Conservation (phyloP, 1,140 invertebrate species). For the Varroa destructor region DNA sequence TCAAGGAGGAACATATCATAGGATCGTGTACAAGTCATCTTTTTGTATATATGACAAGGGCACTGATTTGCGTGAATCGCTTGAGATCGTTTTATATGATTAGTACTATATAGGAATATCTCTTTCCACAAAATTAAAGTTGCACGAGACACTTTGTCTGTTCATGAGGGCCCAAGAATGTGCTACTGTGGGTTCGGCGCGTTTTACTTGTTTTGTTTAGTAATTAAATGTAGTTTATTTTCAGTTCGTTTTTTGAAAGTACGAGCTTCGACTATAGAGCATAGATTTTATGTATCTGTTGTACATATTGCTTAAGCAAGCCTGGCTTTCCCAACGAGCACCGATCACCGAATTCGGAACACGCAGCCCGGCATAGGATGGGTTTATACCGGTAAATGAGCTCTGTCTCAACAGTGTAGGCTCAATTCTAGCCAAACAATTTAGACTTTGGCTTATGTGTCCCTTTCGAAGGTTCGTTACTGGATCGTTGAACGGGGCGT, state of each 20-base stretch:
- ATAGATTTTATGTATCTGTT: neutral
- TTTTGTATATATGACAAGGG: too few species aligned
- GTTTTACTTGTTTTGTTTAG: neutral
- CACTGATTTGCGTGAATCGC: too few species aligned
- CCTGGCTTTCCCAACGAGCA: slow-evolving; percentile 16
- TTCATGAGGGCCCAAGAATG: too few species aligned
- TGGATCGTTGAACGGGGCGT: neutral
- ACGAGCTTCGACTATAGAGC: neutral
- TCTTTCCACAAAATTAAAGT: too few species aligned
- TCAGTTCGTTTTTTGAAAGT: neutral
- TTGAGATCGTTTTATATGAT: too few species aligned
- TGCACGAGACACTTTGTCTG: too few species aligned
- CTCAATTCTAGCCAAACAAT: neutral
- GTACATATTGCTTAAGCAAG: neutral
- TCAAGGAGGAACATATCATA: too few species aligned
- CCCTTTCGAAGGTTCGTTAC: neutral
- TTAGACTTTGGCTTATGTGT: slow-evolving; percentile 3
- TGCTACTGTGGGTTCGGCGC: neutral
- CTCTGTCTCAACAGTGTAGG: slow-evolving; percentile 6
- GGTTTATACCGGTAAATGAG: slow-evolving; percentile 5
- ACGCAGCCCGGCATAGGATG: neutral
- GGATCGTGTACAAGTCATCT: too few species aligned
- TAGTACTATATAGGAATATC: too few species aligned
- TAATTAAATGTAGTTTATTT: neutral
- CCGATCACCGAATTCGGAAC: neutral